A percentile compares a stretch with the other conserved stretches of the same genome.
These are phyloP conservation scores for Yponomeuta evonymella DNA, from an alignment of 2,888 invertebrate genomes.

Conservation along the genomic window DNA sequence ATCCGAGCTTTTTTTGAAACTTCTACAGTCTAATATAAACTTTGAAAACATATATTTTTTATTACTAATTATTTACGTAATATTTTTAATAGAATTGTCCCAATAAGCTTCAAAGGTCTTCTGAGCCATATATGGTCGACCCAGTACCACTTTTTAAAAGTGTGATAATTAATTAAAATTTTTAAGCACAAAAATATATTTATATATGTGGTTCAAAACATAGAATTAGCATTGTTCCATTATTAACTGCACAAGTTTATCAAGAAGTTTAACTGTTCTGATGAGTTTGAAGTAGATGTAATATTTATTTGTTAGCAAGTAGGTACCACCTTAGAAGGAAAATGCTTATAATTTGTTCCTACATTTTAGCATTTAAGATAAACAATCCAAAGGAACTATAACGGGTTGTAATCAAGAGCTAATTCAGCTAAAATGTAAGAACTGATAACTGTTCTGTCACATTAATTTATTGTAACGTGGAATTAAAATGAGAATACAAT, in stretches of 20 bases:
- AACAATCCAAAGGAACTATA: background rate
- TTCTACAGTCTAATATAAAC: background rate
- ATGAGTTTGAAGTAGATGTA: slow-evolving; percentile 8
- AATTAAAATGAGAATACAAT: background rate
- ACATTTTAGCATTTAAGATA: background rate
- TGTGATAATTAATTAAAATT: too few relatives aligned
- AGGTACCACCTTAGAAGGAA: background rate
- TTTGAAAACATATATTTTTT: background rate
- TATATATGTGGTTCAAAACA: background rate
- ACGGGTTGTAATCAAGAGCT: background rate
- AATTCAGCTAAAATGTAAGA: background rate
- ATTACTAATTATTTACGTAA: background rate
- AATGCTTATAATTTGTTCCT: background rate
- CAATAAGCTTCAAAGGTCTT: too few relatives aligned
- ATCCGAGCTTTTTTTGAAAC: background rate
- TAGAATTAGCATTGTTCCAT: background rate
- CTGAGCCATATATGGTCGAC: too few relatives aligned
- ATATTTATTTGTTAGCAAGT: background rate
- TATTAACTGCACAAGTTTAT: background rate
- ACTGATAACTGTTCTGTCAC: background rate
- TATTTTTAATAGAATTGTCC: background rate
- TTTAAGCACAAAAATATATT: too few relatives aligned
- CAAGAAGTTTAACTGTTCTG: background rate
- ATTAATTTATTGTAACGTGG: background rate
- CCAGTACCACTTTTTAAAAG: too few relatives aligned